Percentiles rank a stretch among this genome's conserved stretches.
Evolutionary conservation across 2,888 invertebrate species (phyloP).

Genomic region (Tillus elongatus): DNA sequence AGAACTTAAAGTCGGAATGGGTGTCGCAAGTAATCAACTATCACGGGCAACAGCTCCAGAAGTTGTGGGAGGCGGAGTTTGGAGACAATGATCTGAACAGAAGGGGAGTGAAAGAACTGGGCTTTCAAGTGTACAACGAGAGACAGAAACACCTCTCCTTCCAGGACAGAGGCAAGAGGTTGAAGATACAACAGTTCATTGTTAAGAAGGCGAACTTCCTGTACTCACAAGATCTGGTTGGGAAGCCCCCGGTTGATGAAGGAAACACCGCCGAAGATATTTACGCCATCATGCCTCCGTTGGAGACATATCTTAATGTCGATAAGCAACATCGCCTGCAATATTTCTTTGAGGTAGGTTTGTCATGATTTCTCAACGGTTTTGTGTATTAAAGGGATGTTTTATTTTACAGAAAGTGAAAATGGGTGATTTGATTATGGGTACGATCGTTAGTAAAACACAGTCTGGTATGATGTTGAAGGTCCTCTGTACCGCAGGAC

Average conservation of each 20-base stretch:
- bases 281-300: conserved; percentile 76
- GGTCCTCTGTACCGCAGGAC: conserved; percentile 72
- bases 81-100: conserved; percentile 65
- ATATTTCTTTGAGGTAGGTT: conserved; percentile 71
- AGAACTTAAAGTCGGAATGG: conserved; percentile 46
- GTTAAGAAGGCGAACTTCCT: conserved; percentile 73
- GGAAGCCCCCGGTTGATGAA: conserved; percentile 30
- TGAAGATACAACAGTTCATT: conserved; percentile 80
- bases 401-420: conserved; percentile 49
- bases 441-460: conserved; percentile 66
- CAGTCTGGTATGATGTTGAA: conserved; percentile 67
- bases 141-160: conserved; percentile 74
- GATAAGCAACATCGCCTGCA: conserved; percentile 68
- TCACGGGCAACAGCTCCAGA: conserved; percentile 80
- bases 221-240: conserved; percentile 51
- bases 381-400: neutral
- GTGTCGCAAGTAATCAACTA: conserved; percentile 69
- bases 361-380: neutral
- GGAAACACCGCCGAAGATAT: conserved; percentile 51
- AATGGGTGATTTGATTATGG: conserved; percentile 72
- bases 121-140: conserved; percentile 67
- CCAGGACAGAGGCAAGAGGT: conserved; percentile 72
- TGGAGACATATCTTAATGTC: conserved; percentile 74
- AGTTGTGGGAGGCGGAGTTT: conserved; percentile 78
- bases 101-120: conserved; percentile 51